Evolutionary conservation across 1,140 invertebrate species (phyloP).

Genomic region (Oryzaephilus surinamensis): DNA sequence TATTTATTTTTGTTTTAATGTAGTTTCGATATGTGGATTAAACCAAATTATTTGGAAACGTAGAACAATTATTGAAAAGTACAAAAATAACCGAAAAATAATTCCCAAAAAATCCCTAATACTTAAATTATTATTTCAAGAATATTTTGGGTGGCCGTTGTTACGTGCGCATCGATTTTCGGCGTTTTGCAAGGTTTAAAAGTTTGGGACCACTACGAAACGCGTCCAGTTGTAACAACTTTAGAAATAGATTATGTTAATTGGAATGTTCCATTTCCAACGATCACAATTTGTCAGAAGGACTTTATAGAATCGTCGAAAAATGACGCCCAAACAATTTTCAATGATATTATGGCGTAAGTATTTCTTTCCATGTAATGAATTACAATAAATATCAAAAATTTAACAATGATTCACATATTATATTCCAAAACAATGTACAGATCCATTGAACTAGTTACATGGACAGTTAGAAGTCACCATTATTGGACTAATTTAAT

Average conservation of each 20-base stretch:
- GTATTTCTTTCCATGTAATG: background rate
- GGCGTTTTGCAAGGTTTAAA: slow-evolving; percentile 8
- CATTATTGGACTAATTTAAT: background rate
- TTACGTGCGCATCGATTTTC: slow-evolving; percentile 1
- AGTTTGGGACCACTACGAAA: slow-evolving; percentile 14
- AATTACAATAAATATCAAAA: background rate
- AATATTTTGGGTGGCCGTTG: slow-evolving; percentile 12
- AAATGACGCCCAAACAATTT: background rate
- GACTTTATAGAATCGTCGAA: background rate
- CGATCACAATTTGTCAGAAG: slow-evolving; percentile 14
- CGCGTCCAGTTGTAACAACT: slow-evolving; percentile 15
- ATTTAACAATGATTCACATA: too few species aligned
- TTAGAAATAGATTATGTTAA: slow-evolving; percentile 14
- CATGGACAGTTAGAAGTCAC: background rate
- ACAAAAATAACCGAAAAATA: too few species aligned
- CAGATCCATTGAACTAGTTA: too few species aligned
- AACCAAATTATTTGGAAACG: too few species aligned
- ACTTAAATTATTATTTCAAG: slow-evolving; percentile 6
- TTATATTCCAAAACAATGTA: too few species aligned
- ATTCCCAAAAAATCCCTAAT: too few species aligned
- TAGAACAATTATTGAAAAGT: too few species aligned
- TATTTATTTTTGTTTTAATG: too few species aligned
- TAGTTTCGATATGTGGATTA: too few species aligned
- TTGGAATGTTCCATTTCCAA: slow-evolving; percentile 16
- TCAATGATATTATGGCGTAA: background rate